Evolutionary conservation across 1,140 invertebrate species (phyloP), one percentile per base, ranked within the genome.

Genomic region (Macrocentrus cingulum): DNA sequence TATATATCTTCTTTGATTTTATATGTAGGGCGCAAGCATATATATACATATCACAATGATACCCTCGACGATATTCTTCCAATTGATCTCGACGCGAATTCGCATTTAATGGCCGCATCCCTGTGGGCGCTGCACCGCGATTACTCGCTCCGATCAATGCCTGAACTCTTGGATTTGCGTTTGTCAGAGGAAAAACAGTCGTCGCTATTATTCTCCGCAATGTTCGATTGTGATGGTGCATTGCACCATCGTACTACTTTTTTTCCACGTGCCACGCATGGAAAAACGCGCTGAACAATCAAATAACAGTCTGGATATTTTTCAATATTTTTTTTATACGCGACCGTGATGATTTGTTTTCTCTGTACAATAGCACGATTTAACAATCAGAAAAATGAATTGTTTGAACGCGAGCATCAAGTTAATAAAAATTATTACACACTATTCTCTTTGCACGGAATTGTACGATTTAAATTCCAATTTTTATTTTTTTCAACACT

Each of bases 131-230:
- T 34, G 18, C 59, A 32, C 50, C 45, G n/a, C n/a, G 53, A 61
- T 54, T 51, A 49, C 48, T 46, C 20, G 15, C 6, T 13, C 29
- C 36, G 46, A 57, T 66, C 56, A 64, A 66, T 67, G 49, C 4
- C 25, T 34, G 62, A 50, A 49, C 56, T n/a, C n/a, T 58, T 59
- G 64, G 61, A 64, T 70, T 65, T 66, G 60, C 59, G 61, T 68
- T 64, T 67, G 64, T 60, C 61, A n/a, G n/a, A 59, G 52, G 49
- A 58, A 55, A 59, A 64, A 55, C 57, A 56, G 54, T 45, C 59
- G 25, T 41, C 42, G 60, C 68, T 60, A 67, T 67, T 67, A 66
- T 68, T 64, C 60, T 49, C 53, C 46, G 52, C n/a, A n/a, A 57
- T 62, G 59, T 58, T 51, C 54, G 32, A 56, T 56, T 39, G 16